Percentiles rank a stretch among this genome's conserved stretches.
These are phyloP conservation scores for Pheosia gnoma DNA, from an alignment of 2,888 invertebrate genomes.

Conservation along the genomic window DNA sequence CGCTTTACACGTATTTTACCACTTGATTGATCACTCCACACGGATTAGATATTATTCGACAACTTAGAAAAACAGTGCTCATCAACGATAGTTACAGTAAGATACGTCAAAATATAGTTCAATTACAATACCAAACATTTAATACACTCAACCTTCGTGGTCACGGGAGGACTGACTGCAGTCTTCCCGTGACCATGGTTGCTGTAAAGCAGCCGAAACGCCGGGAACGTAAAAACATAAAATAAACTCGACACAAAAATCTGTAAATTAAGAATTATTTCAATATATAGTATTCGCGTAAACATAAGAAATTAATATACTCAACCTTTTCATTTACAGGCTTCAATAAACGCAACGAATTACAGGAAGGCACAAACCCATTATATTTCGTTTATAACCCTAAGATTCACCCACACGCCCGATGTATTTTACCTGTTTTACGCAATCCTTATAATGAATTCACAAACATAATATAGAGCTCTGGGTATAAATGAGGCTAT, in stretches of 20 bases:
- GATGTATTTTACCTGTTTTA: neutral
- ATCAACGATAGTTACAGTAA: too few species aligned
- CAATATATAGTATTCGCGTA: neutral
- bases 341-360: neutral
- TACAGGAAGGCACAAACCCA: neutral
- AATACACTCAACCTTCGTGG: too few species aligned
- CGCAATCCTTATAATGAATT: neutral
- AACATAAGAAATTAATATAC: neutral
- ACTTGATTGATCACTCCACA: neutral
- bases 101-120: too few species aligned
- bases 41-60: too few species aligned
- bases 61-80: too few species aligned
- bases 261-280: too few species aligned
- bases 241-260: too few species aligned
- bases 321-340: neutral
- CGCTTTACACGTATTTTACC: slow-evolving; percentile 11
- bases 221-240: too few species aligned
- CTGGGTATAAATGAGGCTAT: neutral
- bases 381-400: neutral
- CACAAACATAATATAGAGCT: slow-evolving; percentile 1
- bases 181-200: too few species aligned
- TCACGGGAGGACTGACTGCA: too few species aligned
- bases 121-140: too few species aligned
- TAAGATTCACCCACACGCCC: neutral
- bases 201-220: too few species aligned